Percentiles rank a stretch among this genome's conserved stretches.
These are phyloP conservation scores for Catharus minimus DNA, from an alignment of 2,113 vertebrate genomes.

Conservation along the genomic window DNA sequence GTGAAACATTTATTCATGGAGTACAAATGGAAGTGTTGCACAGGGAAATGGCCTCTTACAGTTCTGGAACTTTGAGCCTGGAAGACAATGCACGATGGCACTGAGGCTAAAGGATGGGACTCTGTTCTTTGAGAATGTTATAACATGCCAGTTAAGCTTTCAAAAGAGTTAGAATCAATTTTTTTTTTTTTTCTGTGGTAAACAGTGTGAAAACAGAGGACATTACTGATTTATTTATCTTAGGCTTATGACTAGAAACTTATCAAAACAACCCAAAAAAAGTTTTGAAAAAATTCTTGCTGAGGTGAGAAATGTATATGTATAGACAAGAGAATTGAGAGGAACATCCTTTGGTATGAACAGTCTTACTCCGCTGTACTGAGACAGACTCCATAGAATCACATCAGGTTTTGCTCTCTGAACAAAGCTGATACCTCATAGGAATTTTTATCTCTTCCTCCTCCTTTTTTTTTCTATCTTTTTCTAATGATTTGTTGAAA, in stretches of 20 bases:
- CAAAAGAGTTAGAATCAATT: background rate
- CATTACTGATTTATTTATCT: background rate
- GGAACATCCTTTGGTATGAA: background rate
- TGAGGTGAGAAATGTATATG: background rate
- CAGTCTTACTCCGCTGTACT: background rate
- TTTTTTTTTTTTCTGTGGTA: background rate
- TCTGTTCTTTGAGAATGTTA: background rate
- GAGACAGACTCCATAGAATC: background rate
- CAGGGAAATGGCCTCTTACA: background rate
- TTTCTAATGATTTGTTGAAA: slow-evolving; percentile 40
- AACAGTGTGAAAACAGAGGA: background rate
- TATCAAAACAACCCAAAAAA: background rate
- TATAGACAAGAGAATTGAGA: background rate
- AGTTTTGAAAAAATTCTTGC: background rate
- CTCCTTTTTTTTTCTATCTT: background rate
- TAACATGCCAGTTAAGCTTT: background rate
- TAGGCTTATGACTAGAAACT: background rate
- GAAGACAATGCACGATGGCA: background rate
- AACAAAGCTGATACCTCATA: background rate
- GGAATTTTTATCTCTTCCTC: slow-evolving; percentile 14
- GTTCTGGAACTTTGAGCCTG: background rate
- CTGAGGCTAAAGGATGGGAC: background rate
- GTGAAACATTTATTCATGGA: background rate
- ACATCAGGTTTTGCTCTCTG: background rate
- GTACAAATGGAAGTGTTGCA: background rate